phyloP scores from a whole-genome alignment of 2,113 vertebrate species.

The Pygoscelis adeliae region DNA sequence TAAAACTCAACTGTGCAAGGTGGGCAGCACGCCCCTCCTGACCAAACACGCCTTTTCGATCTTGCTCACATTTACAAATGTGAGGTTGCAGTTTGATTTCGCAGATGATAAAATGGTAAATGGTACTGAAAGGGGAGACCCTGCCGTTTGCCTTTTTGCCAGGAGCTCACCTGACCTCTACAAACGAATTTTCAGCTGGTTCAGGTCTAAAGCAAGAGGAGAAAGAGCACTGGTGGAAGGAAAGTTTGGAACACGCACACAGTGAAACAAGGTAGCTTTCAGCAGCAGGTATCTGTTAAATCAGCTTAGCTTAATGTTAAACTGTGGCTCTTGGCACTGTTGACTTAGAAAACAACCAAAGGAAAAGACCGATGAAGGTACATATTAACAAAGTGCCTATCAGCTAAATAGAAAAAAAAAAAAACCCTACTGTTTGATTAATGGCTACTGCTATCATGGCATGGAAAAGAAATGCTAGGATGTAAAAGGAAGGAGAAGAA shows the following conservation, averaged over 20 bases:
- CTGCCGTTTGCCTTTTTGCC: background rate
- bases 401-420: background rate
- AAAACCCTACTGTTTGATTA: background rate
- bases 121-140: background rate
- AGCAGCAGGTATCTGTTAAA: background rate
- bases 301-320: background rate
- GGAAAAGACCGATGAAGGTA: background rate
- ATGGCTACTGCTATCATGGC: background rate
- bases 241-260: background rate
- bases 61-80: fast-evolving
- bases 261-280: background rate
- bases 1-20: background rate
- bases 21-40: background rate
- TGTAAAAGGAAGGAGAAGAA: background rate
- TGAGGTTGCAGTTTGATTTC: background rate
- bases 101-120: background rate
- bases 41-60: background rate
- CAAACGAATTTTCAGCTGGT: background rate
- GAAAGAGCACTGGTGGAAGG: background rate
- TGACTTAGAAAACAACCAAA: background rate
- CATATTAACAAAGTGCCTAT: background rate
- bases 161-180: background rate
- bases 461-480: background rate
- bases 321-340: background rate
- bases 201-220: background rate